Base-by-base conservation (phyloP, 2,888 invertebrate genomes). In the Apocheima hispidaria region DNA sequence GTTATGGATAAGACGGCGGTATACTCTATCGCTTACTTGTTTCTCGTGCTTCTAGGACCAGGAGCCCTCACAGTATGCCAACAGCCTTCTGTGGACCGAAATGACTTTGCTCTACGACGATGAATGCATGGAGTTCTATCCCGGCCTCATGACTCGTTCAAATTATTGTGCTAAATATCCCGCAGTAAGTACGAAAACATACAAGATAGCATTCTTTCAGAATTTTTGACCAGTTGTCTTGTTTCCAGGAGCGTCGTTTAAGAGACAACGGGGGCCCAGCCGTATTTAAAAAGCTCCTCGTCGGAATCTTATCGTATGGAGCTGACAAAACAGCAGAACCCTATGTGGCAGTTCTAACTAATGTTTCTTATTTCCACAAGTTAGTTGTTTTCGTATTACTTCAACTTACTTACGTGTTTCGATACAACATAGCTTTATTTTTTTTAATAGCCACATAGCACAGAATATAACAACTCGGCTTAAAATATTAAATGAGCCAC, bases 231-330 rank as follows among this genome's bases (percentile, higher is more conserved):
- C 5, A 26, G 21, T 38, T 38, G 43, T 38, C 48, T 52, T 43
- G 7, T 10, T 66, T 60, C 28, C 66, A 88, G 89, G 78, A 79
- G 6, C 78, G 73, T 16, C 75, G 72, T 14, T 50, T 89, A 12
- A 82, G 72, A 53, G 90, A 90, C 70, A 86, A 81, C 41, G 90
- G 90, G 0, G 88, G 90, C 1, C 80, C 87, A 0, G 89, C 82
- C 0, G 56, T 79, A 2, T 79, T 72, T 18, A 66, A 70, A 4
- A 44, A 78, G 0, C 6, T 73, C 0, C 62, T 88, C 1, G 80
- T 87, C 0, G 91, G 90, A 1, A 70, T 91, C 1, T 60, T 85
- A 9, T 88, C 88, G 0, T 81, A 77, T 35, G 84, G 84, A 12
- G 82, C 73, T 2, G 62, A 62, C 3, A 72, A 60, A 14, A 51